Evolutionary conservation across 2,888 invertebrate genomes (phyloP).

Genomic region (Drosophila diplacantha): DNA sequence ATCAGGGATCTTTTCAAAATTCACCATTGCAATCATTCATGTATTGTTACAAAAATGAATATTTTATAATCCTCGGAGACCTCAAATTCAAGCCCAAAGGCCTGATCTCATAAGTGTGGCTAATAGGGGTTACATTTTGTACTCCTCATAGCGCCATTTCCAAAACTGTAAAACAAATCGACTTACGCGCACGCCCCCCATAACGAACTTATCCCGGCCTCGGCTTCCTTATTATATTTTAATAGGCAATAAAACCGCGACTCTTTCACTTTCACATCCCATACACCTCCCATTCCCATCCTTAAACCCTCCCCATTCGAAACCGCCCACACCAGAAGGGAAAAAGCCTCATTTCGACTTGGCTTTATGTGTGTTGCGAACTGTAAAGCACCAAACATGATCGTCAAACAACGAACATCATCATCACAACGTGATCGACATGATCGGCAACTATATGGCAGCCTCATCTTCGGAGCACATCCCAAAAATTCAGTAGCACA

Average conservation of each 20-base stretch:
- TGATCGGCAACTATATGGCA: slow-evolving; percentile 19
- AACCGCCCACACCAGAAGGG: slow-evolving; percentile 46
- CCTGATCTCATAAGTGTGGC: slow-evolving; percentile 1
- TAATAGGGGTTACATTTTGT: slow-evolving; percentile 9
- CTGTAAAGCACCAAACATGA: slow-evolving; percentile 40
- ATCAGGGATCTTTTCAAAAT: background rate
- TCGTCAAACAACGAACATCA: slow-evolving; percentile 37
- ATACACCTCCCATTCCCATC: slow-evolving; percentile 16
- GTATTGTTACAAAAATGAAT: background rate
- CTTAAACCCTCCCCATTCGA: slow-evolving; percentile 13
- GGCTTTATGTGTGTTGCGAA: slow-evolving; percentile 16
- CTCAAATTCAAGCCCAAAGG: background rate
- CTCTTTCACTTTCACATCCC: slow-evolving; percentile 41
- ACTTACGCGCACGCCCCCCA: slow-evolving; percentile 26
- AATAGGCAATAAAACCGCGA: slow-evolving; percentile 34
- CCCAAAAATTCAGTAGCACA: slow-evolving; percentile 5
- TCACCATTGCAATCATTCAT: background rate
- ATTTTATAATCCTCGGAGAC: background rate
- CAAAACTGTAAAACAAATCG: slow-evolving; percentile 18
- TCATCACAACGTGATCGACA: slow-evolving; percentile 35
- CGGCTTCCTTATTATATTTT: slow-evolving; percentile 38
- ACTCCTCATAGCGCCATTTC: background rate
- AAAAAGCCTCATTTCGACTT: slow-evolving; percentile 40
- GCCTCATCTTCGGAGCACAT: slow-evolving; percentile 14
- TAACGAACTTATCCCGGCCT: slow-evolving; percentile 20